A percentile compares a stretch with the other conserved stretches of the same genome.
phyloP scores from a whole-genome alignment of 2,113 vertebrate species.

The Microcebus ravelobensis region DNA sequence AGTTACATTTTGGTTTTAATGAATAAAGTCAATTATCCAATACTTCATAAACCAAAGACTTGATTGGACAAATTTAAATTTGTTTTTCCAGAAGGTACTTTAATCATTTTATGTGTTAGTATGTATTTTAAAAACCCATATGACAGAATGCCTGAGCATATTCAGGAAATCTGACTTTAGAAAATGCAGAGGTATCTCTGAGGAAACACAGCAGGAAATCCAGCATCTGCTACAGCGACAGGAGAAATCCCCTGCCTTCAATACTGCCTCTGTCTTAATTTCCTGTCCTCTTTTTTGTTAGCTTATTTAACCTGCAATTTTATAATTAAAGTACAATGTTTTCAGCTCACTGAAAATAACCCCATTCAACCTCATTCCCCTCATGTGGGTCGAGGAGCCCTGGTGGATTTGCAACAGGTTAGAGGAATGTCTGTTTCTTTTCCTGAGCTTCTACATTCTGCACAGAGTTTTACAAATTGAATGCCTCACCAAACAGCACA shows the following conservation, averaged over 20 bases:
- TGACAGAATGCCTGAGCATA: not conserved
- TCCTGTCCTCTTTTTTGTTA: constrained; percentile 74
- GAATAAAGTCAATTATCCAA: not conserved
- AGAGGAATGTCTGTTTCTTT: not conserved
- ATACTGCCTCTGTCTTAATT: constrained; percentile 72
- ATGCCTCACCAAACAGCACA: not conserved
- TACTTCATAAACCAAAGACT: not conserved
- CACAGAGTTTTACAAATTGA: not conserved
- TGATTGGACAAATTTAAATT: not conserved
- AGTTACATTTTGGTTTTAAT: constrained; percentile 4
- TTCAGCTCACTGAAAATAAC: constrained; percentile 58
- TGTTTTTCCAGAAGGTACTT: not conserved
- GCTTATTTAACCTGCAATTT: constrained; percentile 78
- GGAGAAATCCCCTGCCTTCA: constrained; percentile 63
- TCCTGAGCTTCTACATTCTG: not conserved
- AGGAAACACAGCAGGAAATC: constrained; percentile 46
- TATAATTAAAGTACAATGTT: constrained; percentile 77
- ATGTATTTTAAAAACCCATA: not conserved
- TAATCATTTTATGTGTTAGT: not conserved
- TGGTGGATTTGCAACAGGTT: constrained; percentile 10
- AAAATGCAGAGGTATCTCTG: constrained; percentile 12
- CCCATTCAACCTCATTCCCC: constrained; percentile 47
- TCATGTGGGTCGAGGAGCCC: not conserved
- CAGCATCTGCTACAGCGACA: constrained; percentile 64
- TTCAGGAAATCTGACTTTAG: constrained; percentile 34